Conservation (phyloP, 2,888 invertebrate genomes). For the Brassicogethes aeneus region DNA sequence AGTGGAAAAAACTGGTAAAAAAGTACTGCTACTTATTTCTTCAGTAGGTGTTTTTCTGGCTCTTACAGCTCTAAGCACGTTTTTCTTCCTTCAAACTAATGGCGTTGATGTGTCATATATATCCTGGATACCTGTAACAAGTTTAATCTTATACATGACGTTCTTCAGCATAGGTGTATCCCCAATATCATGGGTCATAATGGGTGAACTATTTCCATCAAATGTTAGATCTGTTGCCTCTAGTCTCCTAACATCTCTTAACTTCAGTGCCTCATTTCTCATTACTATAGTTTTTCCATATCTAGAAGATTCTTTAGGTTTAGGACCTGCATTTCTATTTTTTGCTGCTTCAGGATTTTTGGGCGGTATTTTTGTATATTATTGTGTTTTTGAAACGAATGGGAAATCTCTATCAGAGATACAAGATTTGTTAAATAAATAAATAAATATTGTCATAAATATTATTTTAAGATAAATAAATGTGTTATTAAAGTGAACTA, state of each 20-base stretch:
- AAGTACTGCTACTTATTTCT: constrained; percentile 60
- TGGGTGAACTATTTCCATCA: constrained; percentile 72
- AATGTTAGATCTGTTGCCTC: constrained; percentile 62
- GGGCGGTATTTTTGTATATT: not conserved
- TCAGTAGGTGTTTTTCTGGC: constrained; percentile 55
- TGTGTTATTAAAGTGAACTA: no score
- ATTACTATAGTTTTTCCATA: not conserved
- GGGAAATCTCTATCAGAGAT: not conserved
- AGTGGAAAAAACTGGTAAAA: constrained; percentile 68
- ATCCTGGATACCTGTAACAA: constrained; percentile 60
- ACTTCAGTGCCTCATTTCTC: constrained; percentile 15
- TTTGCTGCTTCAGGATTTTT: not conserved
- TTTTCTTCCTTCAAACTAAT: constrained; percentile 18
- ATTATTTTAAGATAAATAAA: no score
- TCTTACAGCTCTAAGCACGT: constrained; percentile 20
- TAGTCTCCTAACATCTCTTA: constrained; percentile 13
- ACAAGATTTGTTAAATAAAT: not conserved
- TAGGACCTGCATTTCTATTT: not conserved
- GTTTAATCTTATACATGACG: constrained; percentile 60
- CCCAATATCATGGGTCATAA: constrained; percentile 70
- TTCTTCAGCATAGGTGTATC: constrained; percentile 64
- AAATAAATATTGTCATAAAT: no score
- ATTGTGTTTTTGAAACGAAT: not conserved
- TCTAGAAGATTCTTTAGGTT: not conserved
- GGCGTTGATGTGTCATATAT: constrained; percentile 30